phyloP scores from a whole-genome alignment of 2,888 invertebrate genomes.

The Catocala fraxini region DNA sequence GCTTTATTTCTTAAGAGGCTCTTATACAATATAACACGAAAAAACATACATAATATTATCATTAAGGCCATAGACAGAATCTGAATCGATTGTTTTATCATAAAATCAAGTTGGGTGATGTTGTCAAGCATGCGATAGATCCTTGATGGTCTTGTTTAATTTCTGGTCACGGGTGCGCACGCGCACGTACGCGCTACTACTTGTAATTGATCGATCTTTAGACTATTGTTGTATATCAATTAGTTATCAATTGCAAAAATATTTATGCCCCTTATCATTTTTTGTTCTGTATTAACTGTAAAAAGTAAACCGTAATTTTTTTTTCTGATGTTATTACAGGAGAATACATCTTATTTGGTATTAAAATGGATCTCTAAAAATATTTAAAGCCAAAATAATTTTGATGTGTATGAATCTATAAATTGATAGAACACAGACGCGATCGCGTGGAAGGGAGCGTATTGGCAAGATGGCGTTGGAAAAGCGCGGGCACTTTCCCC shows the following conservation, averaged over 20 bases:
- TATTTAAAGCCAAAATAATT: too few relatives aligned
- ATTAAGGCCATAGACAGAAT: conserved; percentile 8
- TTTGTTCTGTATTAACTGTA: too few relatives aligned
- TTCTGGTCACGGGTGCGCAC: conserved; percentile 59
- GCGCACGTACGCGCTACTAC: conserved; percentile 44
- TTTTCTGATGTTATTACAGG: too few relatives aligned
- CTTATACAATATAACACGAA: background rate
- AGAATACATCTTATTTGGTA: too few relatives aligned
- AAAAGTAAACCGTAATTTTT: too few relatives aligned
- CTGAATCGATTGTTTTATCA: conserved; percentile 36
- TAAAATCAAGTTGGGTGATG: conserved; percentile 41
- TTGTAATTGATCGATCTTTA: conserved; percentile 37
- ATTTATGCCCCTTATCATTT: background rate
- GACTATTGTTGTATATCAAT: conserved; percentile 11
- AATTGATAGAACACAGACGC: conserved; percentile 28
- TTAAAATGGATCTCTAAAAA: too few relatives aligned
- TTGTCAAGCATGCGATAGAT: conserved; percentile 38
- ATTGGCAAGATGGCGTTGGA: conserved; percentile 83
- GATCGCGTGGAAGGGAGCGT: conserved; percentile 50
- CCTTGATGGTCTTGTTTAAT: conserved; percentile 53
- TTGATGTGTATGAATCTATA: background rate
- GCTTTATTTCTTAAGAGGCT: too few relatives aligned
- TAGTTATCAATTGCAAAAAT: background rate
- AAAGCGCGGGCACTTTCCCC: conserved; percentile 85
- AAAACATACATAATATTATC: background rate